phyloP scores from a whole-genome alignment of 2,888 invertebrate species.

The Cephus runcator region DNA sequence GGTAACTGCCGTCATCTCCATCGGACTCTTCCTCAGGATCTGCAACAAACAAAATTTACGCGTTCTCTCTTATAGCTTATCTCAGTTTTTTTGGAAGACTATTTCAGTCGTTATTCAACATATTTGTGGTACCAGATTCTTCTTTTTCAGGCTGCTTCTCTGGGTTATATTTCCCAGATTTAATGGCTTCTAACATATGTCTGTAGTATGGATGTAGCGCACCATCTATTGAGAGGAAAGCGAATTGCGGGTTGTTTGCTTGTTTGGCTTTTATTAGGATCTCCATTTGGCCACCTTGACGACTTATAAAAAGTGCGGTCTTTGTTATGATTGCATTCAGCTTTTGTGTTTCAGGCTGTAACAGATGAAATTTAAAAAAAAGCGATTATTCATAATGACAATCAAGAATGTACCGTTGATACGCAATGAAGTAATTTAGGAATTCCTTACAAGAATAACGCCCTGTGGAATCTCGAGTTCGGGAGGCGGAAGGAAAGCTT shows the following conservation, averaged over 20 bases:
- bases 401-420: too few species aligned
- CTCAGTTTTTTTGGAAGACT: too few species aligned
- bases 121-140: conserved; percentile 51
- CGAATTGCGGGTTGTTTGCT: conserved; percentile 90
- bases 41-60: conserved; percentile 33
- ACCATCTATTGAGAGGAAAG: conserved; percentile 90
- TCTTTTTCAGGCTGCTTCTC: conserved; percentile 63
- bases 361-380: conserved; percentile 32
- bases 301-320: conserved; percentile 88
- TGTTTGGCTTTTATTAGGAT: conserved; percentile 98
- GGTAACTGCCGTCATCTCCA: conserved; percentile 75
- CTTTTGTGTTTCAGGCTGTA: conserved; percentile 87
- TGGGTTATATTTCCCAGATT: conserved; percentile 73
- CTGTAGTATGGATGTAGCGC: conserved; percentile 90
- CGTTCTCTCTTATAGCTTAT: too few species aligned
- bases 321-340: conserved; percentile 95
- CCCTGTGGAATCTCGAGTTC: conserved; percentile 81
- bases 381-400: conserved; percentile 5
- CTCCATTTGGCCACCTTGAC: conserved; percentile 98
- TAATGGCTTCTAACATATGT: conserved; percentile 77
- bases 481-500: conserved; percentile 79
- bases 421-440: not conserved
- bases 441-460: conserved; percentile 74
- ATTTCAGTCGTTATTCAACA: not conserved
- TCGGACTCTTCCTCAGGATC: conserved; percentile 67